Percentiles rank a stretch among this genome's conserved stretches.
phyloP scores from a whole-genome alignment of 2,113 vertebrate genomes.

The Hyaena hyaena region DNA sequence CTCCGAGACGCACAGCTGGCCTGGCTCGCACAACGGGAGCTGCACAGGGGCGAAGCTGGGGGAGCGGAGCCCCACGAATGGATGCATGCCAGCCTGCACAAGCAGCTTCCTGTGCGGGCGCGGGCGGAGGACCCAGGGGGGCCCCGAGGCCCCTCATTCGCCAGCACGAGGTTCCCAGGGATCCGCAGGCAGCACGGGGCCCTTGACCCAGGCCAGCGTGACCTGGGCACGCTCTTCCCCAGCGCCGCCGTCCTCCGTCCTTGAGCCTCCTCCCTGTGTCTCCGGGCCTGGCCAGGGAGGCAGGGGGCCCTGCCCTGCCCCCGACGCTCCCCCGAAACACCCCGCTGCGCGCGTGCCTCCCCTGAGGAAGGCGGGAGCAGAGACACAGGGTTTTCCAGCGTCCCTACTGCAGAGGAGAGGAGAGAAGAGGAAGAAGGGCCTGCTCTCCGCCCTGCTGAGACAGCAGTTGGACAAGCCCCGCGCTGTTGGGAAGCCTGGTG shows the following conservation, averaged over 20 bases:
- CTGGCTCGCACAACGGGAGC: background rate
- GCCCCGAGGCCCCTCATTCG: background rate
- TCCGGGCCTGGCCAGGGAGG: background rate
- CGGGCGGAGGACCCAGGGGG: background rate
- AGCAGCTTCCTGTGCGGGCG: background rate
- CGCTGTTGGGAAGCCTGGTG: background rate
- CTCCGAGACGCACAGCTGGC: background rate
- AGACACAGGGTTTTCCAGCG: background rate
- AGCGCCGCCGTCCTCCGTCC: background rate
- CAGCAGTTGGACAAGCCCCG: accelerated
- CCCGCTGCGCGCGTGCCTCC: background rate
- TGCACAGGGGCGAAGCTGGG: accelerated
- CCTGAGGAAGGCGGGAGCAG: background rate
- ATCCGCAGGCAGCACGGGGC: background rate
- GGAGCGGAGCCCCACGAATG: background rate
- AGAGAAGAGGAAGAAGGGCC: background rate
- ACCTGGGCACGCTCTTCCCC: background rate
- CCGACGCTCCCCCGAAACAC: background rate
- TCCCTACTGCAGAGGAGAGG: too few species aligned
- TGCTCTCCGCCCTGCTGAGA: background rate
- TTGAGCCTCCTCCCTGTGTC: background rate
- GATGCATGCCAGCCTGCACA: accelerated
- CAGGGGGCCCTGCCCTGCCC: background rate
- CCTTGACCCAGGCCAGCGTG: background rate
- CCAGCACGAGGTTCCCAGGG: background rate